These are phyloP conservation scores for Lepisosteus osseus DNA, from an alignment of 2,113 vertebrate genomes.

Conservation along the genomic window DNA sequence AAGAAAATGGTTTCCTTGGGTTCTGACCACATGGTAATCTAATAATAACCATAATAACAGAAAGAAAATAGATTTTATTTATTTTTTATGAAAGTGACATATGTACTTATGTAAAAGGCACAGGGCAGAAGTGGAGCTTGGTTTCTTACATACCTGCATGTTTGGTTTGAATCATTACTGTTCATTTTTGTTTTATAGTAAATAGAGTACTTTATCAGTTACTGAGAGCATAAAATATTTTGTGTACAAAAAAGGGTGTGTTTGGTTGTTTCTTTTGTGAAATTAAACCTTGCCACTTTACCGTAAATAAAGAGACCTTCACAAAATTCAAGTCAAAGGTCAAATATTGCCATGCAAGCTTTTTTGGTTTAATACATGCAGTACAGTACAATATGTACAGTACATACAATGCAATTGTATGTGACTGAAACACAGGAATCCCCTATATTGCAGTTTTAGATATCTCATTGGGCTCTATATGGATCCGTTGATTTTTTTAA, in stretches of 20 bases:
- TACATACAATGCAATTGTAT: neutral
- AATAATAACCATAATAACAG: neutral
- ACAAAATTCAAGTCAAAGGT: constrained; percentile 12
- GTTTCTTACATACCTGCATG: constrained; percentile 7
- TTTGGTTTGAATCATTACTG: neutral
- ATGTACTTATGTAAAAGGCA: constrained; percentile 24
- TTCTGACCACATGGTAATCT: constrained; percentile 51
- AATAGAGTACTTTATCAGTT: neutral
- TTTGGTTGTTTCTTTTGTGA: constrained; percentile 4
- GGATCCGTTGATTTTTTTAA: no score
- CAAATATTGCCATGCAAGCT: neutral
- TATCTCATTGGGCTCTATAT: neutral
- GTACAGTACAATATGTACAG: neutral
- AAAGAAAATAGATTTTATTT: constrained; percentile 49
- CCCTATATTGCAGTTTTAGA: neutral
- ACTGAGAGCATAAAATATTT: neutral
- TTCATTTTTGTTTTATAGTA: neutral
- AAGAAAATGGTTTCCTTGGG: constrained; percentile 44
- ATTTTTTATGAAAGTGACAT: constrained; percentile 35
- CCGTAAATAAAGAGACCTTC: constrained; percentile 6
- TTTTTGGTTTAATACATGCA: neutral
- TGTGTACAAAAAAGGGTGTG: neutral
- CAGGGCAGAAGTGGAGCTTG: neutral
- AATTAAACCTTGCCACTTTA: constrained; percentile 10
- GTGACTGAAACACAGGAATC: no score